Evolutionary conservation across 2,797 vertebrate genomes (phyloP).

Genomic region (Psittacula derbiana): DNA sequence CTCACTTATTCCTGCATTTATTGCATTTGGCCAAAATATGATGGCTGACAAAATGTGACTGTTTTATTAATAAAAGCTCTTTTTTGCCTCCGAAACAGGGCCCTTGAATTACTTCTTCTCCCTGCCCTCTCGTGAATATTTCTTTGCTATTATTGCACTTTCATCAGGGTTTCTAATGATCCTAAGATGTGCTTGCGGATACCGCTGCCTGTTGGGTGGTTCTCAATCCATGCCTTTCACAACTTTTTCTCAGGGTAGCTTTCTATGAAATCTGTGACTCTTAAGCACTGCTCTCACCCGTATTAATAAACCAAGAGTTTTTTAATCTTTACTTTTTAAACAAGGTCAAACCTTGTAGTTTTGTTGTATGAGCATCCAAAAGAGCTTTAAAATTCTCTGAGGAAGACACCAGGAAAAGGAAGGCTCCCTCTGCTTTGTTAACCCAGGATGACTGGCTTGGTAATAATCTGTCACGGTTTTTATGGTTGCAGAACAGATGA

Average conservation of each 20-base stretch:
- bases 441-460: background rate
- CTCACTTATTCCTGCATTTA: background rate
- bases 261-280: background rate
- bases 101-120: background rate
- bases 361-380: background rate
- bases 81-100: background rate
- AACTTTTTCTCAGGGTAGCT: background rate
- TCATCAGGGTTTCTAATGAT: background rate
- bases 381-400: background rate
- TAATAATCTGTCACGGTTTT: background rate
- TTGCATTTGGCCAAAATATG: background rate
- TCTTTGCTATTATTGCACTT: background rate
- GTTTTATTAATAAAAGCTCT: background rate
- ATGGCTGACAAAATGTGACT: background rate
- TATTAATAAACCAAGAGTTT: background rate
- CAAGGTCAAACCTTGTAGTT: background rate
- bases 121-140: background rate
- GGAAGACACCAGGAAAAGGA: background rate
- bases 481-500: background rate
- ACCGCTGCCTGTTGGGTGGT: background rate
- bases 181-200: background rate
- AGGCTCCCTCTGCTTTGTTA: background rate
- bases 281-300: background rate
- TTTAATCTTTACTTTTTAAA: background rate
- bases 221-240: background rate